Percentiles rank a stretch among this genome's conserved stretches.
These are phyloP conservation scores for Colletes gigas DNA, from an alignment of 1,140 invertebrate genomes.

Conservation along the genomic window DNA sequence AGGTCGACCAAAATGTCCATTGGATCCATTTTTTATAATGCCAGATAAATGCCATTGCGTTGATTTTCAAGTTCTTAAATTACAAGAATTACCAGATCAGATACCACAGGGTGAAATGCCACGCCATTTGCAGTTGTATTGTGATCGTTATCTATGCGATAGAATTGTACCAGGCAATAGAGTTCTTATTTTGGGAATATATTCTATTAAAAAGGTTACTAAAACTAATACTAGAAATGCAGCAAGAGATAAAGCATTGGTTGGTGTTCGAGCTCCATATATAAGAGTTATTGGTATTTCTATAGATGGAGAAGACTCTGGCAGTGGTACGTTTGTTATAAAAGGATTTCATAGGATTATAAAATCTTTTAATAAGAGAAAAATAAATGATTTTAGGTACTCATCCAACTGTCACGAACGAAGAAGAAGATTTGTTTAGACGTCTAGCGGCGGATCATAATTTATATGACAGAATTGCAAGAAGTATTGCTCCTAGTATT, in stretches of 20 bases:
- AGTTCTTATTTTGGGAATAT: constrained; percentile 96
- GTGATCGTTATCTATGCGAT: constrained; percentile 97
- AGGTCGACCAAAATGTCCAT: constrained; percentile 93
- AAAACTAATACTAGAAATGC: constrained; percentile 83
- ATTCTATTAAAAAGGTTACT: constrained; percentile 96
- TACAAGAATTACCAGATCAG: constrained; percentile 98
- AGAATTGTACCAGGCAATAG: constrained; percentile 97
- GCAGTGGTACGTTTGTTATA: constrained; percentile 85
- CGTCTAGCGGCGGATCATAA: constrained; percentile 91
- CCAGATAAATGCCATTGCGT: constrained; percentile 99
- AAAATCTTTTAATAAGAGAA: too few relatives aligned
- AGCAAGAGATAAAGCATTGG: constrained; percentile 91
- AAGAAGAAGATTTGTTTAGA: constrained; percentile 96
- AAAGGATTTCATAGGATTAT: constrained; percentile 65
- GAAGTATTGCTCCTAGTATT: constrained; percentile 98
- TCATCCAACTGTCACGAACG: constrained; percentile 83
- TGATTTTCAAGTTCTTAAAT: constrained; percentile 94
- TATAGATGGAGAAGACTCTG: constrained; percentile 86
- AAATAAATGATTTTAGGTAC: constrained; percentile 63
- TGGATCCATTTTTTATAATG: constrained; percentile 99
- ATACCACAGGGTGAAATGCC: constrained; percentile 99
- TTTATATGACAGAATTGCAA: constrained; percentile 94
- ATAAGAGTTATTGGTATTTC: constrained; percentile 96
- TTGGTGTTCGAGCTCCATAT: constrained; percentile 96
- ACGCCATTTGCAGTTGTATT: constrained; percentile 96